Base-by-base conservation (phyloP, 1,140 invertebrate species). In the Whitmania pigra region DNA sequence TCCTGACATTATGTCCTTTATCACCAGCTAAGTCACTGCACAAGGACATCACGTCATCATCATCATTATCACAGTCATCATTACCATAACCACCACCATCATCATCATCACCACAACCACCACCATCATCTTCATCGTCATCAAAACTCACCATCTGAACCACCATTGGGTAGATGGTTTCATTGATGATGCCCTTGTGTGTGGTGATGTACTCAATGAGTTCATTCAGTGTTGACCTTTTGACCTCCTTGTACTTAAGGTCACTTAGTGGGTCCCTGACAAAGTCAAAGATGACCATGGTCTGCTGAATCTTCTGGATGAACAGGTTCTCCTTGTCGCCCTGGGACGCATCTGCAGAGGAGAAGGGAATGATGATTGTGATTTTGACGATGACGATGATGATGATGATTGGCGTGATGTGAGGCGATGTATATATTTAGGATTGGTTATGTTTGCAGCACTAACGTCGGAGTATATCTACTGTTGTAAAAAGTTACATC, bases 181-280 rank as follows among this genome's bases (percentile, higher is more conserved):
- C 94, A 54, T 93, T 94, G 78, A 98, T 89, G 76, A 94, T 90
- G 72, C 89, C 89, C 78, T 89, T 87, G 81, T 94, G 91, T 77
- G 89, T 89, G 72, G 90, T 91, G 72, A 97, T 89, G 84, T 92
- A 97, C 77, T 99, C 95, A 72, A 98, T 92, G 90, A 99, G 94
- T 85, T 99, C 96, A 78, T 93, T 89, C 20, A 99, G 86, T 17
- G 94, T 92, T 55, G 89, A 88, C 67, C 95, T 85, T 83, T 99
- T 99, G 73, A 98, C 91, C 84, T 99, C 96, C 85, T 99, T 99
- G 89, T 92, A 97, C 88, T 97, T 97, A 75, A 99, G 85, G 85
- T 99, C 94, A 78, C 91, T 94, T 25, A 98, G 85, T 36, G 95
- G 95, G 84, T 97, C 93, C 75, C 90, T 88, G 66, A 83, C 83